These are phyloP conservation scores for Emmelina monodactyla DNA, from an alignment of 2,888 invertebrate species.

Conservation along the genomic window DNA sequence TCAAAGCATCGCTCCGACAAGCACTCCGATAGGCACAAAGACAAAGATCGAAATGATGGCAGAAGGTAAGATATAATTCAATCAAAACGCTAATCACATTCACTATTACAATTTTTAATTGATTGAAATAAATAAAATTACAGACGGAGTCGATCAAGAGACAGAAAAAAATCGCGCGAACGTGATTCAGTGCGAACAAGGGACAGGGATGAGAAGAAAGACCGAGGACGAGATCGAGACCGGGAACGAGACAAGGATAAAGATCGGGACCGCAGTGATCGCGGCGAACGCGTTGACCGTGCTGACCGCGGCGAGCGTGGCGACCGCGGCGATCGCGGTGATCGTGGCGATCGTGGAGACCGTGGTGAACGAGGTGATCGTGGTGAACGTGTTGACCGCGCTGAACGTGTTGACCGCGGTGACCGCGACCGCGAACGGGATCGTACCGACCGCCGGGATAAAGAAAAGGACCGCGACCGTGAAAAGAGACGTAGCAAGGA, in stretches of 20 bases:
- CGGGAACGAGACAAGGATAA: constrained; percentile 30
- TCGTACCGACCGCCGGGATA: constrained; percentile 37
- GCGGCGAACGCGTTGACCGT: constrained; percentile 11
- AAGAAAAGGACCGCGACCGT: constrained; percentile 30
- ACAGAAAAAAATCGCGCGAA: constrained; percentile 66
- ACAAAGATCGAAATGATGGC: constrained; percentile 41
- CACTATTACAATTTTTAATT: neutral
- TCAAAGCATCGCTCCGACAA: constrained; percentile 65
- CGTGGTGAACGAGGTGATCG: constrained; percentile 30
- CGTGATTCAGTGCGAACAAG: constrained; percentile 64
- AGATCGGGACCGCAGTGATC: constrained; percentile 19
- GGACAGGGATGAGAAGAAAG: constrained; percentile 60
- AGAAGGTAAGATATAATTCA: constrained; percentile 32
- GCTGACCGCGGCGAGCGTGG: constrained; percentile 23
- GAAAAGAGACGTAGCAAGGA: constrained; percentile 31
- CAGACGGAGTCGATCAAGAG: constrained; percentile 52
- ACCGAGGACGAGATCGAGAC: constrained; percentile 29
- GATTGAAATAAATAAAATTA: constrained; percentile 11
- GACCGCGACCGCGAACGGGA: constrained; percentile 27
- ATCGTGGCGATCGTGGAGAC: constrained; percentile 23
- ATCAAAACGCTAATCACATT: neutral
- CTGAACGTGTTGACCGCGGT: constrained; percentile 14
- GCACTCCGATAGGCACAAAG: constrained; percentile 63
- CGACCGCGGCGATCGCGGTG: constrained; percentile 47
- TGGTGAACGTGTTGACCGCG: constrained; percentile 17